These are phyloP conservation scores for Opisthocomus hoazin DNA, from an alignment of 2,113 vertebrate genomes.

Conservation along the genomic window DNA sequence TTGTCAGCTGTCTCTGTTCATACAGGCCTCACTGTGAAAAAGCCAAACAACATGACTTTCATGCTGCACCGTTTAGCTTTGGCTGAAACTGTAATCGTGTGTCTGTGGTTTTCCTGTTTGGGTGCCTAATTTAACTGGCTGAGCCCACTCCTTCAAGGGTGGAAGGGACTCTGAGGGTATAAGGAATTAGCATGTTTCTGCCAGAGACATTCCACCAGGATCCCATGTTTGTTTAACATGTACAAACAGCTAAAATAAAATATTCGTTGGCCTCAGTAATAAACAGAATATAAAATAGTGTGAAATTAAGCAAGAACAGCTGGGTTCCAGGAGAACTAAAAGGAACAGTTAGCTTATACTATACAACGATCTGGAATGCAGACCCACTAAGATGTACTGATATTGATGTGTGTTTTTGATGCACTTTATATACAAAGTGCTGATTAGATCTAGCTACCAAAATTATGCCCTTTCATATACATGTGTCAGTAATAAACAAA, in stretches of 20 bases:
- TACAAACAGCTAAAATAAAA: conserved; percentile 64
- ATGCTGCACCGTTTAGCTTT: conserved; percentile 16
- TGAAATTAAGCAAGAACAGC: conserved; percentile 63
- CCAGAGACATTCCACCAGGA: conserved; percentile 54
- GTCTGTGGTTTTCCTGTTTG: conserved; percentile 66
- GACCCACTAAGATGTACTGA: neutral
- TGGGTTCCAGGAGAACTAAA: conserved; percentile 36
- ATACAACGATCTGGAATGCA: conserved; percentile 14
- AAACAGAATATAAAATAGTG: conserved; percentile 66
- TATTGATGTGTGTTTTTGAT: conserved; percentile 27
- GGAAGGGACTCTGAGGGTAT: conserved; percentile 35
- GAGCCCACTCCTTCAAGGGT: conserved; percentile 20
- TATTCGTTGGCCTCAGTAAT: conserved; percentile 53
- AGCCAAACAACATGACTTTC: conserved; percentile 20
- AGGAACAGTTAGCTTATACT: conserved; percentile 4
- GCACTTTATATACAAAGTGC: conserved; percentile 28
- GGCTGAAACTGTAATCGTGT: conserved; percentile 29
- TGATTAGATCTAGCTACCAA: conserved; percentile 62
- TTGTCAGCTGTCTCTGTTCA: conserved; percentile 24
- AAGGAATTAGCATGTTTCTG: conserved; percentile 40
- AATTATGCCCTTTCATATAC: conserved; percentile 30
- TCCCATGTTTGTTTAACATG: conserved; percentile 61
- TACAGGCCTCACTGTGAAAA: neutral
- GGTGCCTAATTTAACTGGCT: conserved; percentile 49
- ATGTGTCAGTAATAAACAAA: conserved; percentile 47